Evolutionary conservation across 1,140 invertebrate species (phyloP).

Genomic region (Cataglyphis hispanica): DNA sequence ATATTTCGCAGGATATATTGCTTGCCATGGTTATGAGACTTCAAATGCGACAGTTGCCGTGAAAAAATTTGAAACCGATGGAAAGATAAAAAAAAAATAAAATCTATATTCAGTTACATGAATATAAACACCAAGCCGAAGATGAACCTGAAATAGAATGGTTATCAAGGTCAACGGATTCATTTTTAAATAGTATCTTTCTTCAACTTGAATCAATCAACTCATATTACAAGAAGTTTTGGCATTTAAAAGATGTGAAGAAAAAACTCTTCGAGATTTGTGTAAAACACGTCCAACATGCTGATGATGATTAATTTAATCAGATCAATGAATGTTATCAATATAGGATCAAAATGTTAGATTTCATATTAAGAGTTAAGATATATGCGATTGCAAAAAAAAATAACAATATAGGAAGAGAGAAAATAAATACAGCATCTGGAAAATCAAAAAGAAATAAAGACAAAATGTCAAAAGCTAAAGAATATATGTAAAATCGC

Average conservation of each 20-base stretch:
- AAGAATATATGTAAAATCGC: neutral
- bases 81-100: constrained; percentile 1
- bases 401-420: neutral
- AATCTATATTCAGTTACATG: constrained; percentile 5
- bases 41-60: neutral
- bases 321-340: no score
- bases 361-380: constrained; percentile 17
- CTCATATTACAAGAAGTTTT: no score
- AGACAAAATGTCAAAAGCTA: constrained; percentile 17
- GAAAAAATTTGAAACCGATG: constrained; percentile 27
- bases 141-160: constrained; percentile 8
- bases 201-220: no score
- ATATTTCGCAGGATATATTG: constrained; percentile 27
- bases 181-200: no score
- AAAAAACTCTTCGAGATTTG: no score
- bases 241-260: no score
- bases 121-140: neutral
- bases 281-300: no score
- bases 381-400: constrained; percentile 6
- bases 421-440: neutral
- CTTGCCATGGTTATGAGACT: constrained; percentile 3
- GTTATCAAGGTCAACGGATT: constrained; percentile 25
- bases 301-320: no score
- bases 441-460: neutral
- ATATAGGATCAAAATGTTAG: neutral